Percentiles rank a stretch among this genome's conserved stretches.
phyloP scores from a whole-genome alignment of 2,888 invertebrate species.

The Carcina quercana region DNA sequence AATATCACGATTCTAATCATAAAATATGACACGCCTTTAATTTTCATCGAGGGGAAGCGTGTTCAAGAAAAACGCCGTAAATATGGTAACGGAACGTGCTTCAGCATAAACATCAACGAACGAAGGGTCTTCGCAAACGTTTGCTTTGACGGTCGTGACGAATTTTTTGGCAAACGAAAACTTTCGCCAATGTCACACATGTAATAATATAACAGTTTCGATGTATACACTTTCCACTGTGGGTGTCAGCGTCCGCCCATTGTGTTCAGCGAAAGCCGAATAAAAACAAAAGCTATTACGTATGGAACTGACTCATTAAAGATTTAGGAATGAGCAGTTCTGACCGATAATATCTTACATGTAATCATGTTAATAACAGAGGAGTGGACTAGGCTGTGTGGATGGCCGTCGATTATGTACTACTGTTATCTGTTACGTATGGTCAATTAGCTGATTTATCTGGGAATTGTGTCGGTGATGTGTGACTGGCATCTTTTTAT shows the following conservation, averaged over 20 bases:
- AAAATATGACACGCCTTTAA: too few species aligned
- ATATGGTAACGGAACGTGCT: conserved; percentile 13
- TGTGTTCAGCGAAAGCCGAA: conserved; percentile 58
- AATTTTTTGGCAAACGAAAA: conserved; percentile 45
- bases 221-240: conserved; percentile 52
- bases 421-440: neutral
- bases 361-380: conserved; percentile 10
- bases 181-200: conserved; percentile 49
- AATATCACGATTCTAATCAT: too few species aligned
- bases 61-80: neutral
- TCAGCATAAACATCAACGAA: conserved; percentile 16
- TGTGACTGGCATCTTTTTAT: too few species aligned
- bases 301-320: conserved; percentile 17
- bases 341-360: conserved; percentile 1
- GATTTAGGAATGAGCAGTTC: neutral
- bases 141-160: conserved; percentile 30
- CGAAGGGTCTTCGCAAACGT: conserved; percentile 33
- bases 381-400: conserved; percentile 7
- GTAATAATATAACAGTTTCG: conserved; percentile 33
- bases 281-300: conserved; percentile 50
- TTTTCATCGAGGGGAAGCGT: too few species aligned
- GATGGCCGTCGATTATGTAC: neutral
- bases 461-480: neutral
- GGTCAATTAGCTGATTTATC: neutral
- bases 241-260: conserved; percentile 49